Conservation (phyloP, 1,140 invertebrate genomes). For the Phenacoccus solenopsis region DNA sequence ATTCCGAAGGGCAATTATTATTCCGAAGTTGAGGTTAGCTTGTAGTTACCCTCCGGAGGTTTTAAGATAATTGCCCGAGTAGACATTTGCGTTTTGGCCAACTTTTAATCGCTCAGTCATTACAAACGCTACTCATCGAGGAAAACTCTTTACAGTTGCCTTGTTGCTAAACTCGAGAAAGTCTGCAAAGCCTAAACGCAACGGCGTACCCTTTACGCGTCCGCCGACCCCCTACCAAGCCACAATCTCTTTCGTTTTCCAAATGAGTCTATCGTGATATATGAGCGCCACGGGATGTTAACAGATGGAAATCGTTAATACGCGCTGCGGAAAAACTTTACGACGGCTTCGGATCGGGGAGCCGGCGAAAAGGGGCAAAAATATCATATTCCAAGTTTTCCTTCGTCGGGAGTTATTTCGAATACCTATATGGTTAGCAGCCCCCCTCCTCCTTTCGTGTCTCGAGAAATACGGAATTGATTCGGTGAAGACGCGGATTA, state of each 20-base stretch:
- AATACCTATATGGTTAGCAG: no score
- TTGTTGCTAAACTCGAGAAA: not conserved
- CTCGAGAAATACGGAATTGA: not conserved
- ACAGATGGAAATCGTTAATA: constrained; percentile 2
- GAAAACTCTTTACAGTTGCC: constrained; percentile 1
- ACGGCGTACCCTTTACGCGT: not conserved
- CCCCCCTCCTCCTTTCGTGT: not conserved
- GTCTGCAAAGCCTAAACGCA: not conserved
- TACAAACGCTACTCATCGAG: not conserved
- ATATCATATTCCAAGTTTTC: not conserved
- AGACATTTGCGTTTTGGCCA: constrained; percentile 1
- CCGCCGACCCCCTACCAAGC: not conserved
- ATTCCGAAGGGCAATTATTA: constrained; percentile 1
- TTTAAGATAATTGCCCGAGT: constrained; percentile 1
- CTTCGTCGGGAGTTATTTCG: no score
- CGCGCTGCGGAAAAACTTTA: constrained; percentile 1
- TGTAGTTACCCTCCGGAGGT: not conserved
- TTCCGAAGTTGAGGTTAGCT: not conserved
- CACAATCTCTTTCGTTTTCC: not conserved
- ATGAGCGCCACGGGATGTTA: not conserved
- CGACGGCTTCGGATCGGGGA: not conserved
- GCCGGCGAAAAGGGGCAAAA: not conserved
- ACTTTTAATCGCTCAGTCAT: constrained; percentile 1
- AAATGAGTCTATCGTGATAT: constrained; percentile 2
- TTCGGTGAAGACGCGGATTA: no score